Evolutionary conservation across 53 echinoderm and acorn worm species (phyloP).

Genomic region (Holothuria leucospilota): DNA sequence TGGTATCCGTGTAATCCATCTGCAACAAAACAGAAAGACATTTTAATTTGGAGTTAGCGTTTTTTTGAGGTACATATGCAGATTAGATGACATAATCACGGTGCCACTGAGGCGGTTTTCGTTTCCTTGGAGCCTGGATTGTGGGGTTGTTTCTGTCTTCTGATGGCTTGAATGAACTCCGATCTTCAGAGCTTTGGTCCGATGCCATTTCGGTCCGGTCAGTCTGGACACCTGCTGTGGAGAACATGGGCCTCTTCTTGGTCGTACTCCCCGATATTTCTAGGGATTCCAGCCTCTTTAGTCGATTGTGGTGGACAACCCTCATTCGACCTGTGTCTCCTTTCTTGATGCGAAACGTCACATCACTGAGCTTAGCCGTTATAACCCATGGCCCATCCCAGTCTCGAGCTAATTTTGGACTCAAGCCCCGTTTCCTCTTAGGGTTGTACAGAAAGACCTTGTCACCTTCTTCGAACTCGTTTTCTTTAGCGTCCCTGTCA

Average conservation of each 20-base stretch:
- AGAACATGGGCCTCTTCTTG: not conserved
- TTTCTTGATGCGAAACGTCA: conserved; percentile 26
- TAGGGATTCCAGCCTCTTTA: not conserved
- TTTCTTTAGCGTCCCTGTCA: not conserved
- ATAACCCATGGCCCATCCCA: conserved; percentile 27
- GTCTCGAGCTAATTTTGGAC: not conserved
- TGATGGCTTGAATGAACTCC: too few species aligned
- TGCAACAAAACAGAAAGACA: not conserved
- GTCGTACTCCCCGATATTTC: not conserved
- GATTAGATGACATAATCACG: not conserved
- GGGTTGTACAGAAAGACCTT: conserved; percentile 22
- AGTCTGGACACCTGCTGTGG: not conserved
- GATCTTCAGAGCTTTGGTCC: too few species aligned
- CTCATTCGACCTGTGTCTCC: not conserved
- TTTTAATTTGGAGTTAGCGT: too few species aligned
- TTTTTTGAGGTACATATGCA: too few species aligned
- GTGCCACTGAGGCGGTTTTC: conserved; percentile 1
- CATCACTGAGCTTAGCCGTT: not conserved
- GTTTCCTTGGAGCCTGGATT: not conserved
- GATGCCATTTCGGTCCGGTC: not conserved
- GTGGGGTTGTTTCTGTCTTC: too few species aligned
- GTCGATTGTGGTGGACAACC: conserved; percentile 8
- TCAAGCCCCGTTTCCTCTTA: conserved; percentile 13
- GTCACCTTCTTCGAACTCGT: not conserved
- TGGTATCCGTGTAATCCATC: conserved; percentile 10